Conservation (phyloP, 2,888 invertebrate genomes). For the Drosophila dives region DNA sequence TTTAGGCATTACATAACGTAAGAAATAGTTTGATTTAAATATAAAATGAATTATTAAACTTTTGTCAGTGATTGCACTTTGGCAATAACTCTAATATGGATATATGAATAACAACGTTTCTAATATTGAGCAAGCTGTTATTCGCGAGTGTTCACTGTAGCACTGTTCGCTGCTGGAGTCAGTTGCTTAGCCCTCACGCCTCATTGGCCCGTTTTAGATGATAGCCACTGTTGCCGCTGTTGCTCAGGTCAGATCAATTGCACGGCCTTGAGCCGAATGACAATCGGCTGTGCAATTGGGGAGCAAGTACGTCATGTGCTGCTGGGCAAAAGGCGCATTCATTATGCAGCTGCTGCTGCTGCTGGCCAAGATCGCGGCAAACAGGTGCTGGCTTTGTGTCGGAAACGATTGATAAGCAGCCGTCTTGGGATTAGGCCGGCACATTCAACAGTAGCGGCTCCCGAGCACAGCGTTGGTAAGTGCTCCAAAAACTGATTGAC, state of each 20-base stretch:
- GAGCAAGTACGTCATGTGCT: constrained; percentile 40
- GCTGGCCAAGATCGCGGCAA: constrained; percentile 32
- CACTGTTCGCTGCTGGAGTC: background rate
- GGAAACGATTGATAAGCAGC: constrained; percentile 64
- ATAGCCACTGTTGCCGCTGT: constrained; percentile 6
- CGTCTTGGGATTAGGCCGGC: constrained; percentile 27
- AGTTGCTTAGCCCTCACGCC: constrained; percentile 41
- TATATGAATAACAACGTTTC: background rate
- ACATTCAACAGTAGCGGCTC: constrained; percentile 51
- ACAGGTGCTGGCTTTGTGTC: constrained; percentile 47
- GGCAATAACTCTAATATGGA: background rate
- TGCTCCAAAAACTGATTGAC: constrained; percentile 8
- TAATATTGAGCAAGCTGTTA: background rate
- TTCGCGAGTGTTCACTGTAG: background rate
- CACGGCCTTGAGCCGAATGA: constrained; percentile 56
- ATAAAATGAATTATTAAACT: background rate
- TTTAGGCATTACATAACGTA: background rate
- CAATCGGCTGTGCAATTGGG: constrained; percentile 41
- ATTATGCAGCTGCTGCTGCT: constrained; percentile 17
- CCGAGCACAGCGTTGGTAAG: constrained; percentile 71
- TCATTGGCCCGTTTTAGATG: constrained; percentile 34
- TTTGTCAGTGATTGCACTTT: background rate
- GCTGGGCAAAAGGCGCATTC: constrained; percentile 27
- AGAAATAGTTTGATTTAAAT: background rate
- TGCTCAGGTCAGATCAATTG: constrained; percentile 19